phyloP scores from a whole-genome alignment of 2,113 vertebrate genomes.

The Spilogale gracilis region DNA sequence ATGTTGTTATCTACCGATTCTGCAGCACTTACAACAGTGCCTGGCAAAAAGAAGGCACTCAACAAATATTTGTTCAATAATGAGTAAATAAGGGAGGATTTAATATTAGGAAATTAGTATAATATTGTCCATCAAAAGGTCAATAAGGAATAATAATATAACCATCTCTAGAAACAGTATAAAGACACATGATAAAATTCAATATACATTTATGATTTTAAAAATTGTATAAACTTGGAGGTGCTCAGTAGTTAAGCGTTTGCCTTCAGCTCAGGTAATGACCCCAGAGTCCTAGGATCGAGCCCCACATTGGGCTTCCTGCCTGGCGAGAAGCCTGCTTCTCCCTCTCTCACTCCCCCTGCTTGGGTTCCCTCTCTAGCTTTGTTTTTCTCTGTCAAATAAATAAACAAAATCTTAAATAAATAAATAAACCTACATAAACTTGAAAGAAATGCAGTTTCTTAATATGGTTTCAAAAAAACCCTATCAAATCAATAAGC shows the following conservation, averaged over 20 bases:
- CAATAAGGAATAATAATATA: slow-evolving; percentile 51
- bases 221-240: background rate
- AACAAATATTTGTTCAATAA: slow-evolving; percentile 54
- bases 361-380: no score
- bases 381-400: no score
- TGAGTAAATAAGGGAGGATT: slow-evolving; percentile 1
- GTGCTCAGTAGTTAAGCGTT: no score
- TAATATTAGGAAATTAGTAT: slow-evolving; percentile 55
- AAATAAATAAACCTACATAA: background rate
- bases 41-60: slow-evolving; percentile 32
- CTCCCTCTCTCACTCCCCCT: no score
- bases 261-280: no score
- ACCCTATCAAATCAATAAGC: background rate
- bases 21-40: background rate
- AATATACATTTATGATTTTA: slow-evolving; percentile 19
- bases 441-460: slow-evolving; percentile 38
- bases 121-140: background rate
- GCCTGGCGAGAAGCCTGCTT: no score
- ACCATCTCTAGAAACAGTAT: slow-evolving; percentile 35
- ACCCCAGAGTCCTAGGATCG: no score
- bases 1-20: background rate
- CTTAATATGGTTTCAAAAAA: background rate
- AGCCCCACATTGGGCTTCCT: no score
- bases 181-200: slow-evolving; percentile 43
- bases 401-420: no score